Conservation (phyloP, 2,113 vertebrate genomes). For the Paralichthys olivaceus region DNA sequence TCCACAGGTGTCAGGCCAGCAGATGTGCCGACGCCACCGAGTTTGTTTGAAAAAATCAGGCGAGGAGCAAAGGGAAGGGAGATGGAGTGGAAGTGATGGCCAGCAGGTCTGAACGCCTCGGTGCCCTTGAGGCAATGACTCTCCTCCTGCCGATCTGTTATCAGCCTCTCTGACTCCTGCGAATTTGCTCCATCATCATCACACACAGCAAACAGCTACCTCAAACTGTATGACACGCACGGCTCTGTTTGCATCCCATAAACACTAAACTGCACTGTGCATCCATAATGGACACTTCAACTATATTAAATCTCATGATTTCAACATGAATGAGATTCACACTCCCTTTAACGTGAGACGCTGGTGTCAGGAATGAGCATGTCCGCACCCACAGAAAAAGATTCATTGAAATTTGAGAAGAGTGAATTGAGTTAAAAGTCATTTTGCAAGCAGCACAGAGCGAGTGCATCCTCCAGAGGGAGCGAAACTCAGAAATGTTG, state of each 20-base stretch:
- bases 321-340: too few species aligned
- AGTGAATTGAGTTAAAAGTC: background rate
- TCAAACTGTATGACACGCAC: background rate
- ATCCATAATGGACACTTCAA: background rate
- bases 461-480: background rate
- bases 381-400: background rate
- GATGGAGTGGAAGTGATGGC: slow-evolving; percentile 6
- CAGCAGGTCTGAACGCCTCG: background rate
- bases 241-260: background rate
- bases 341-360: too few species aligned
- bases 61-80: background rate
- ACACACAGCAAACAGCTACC: background rate
- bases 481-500: background rate
- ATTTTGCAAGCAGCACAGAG: background rate
- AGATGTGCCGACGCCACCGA: slow-evolving; percentile 6
- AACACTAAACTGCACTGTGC: background rate
- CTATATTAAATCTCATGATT: background rate
- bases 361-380: background rate
- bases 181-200: slow-evolving; percentile 3
- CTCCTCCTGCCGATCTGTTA: background rate
- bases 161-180: background rate
- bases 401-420: slow-evolving; percentile 2
- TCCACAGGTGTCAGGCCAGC: slow-evolving; percentile 49
- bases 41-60: slow-evolving; percentile 25
- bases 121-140: slow-evolving; percentile 21